Conservation (phyloP, 2,888 invertebrate genomes). For the Eumacrocentrus americanus region DNA sequence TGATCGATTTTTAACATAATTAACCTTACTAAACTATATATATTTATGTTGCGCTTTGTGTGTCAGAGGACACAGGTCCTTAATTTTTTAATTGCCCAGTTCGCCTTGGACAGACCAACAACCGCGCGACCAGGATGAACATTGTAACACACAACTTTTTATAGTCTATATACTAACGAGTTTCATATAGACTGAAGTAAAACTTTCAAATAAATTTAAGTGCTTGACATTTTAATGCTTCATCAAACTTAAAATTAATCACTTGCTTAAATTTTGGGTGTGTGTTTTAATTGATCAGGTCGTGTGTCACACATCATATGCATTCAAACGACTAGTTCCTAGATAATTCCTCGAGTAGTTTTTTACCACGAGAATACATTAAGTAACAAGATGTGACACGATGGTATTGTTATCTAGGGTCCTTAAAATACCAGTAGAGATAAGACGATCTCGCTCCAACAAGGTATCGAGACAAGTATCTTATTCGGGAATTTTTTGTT, state of each 20-base stretch:
- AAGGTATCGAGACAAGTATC: neutral
- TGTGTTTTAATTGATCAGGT: too few species aligned
- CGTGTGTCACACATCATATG: too few species aligned
- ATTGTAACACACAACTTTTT: neutral
- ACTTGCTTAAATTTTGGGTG: too few species aligned
- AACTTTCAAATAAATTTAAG: neutral
- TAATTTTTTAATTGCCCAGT: slow-evolving; percentile 24
- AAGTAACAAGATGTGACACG: slow-evolving; percentile 11
- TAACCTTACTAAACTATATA: too few species aligned
- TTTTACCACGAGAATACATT: too few species aligned
- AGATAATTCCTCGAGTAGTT: too few species aligned
- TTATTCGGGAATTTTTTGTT: neutral
- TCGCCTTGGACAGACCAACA: slow-evolving; percentile 20
- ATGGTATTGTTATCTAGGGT: slow-evolving; percentile 12
- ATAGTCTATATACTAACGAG: neutral
- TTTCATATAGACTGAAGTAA: neutral
- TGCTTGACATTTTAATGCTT: too few species aligned
- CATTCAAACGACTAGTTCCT: too few species aligned
- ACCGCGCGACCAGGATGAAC: slow-evolving; percentile 3
- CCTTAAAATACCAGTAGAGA: slow-evolving; percentile 11
- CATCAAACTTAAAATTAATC: too few species aligned
- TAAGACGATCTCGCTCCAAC: slow-evolving; percentile 2
- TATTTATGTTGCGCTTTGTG: too few species aligned
- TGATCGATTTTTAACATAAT: too few species aligned
- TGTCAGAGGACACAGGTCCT: slow-evolving; percentile 4